Conservation (phyloP, 2,113 vertebrate species). For the Enhydra lutris region DNA sequence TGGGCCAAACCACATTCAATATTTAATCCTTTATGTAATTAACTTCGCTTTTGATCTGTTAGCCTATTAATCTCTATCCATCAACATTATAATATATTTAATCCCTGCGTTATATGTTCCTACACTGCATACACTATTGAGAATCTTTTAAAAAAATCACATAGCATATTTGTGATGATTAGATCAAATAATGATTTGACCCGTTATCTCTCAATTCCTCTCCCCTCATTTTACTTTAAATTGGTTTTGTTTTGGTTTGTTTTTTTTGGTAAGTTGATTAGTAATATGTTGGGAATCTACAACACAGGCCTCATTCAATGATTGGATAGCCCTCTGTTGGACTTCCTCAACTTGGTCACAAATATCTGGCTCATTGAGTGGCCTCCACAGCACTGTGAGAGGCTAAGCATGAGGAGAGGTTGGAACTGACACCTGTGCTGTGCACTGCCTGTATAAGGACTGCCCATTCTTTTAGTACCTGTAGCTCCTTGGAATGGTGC, state of each 20-base stretch:
- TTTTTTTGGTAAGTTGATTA: background rate
- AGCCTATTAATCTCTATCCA: background rate
- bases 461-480: constrained; percentile 67
- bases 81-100: background rate
- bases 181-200: background rate
- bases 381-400: background rate
- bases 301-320: background rate
- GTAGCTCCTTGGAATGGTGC: constrained; percentile 58
- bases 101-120: background rate
- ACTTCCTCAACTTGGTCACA: background rate
- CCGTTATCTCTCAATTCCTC: background rate
- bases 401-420: background rate
- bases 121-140: background rate
- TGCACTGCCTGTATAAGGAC: background rate
- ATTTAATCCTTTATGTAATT: background rate
- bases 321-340: background rate
- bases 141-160: constrained; percentile 2
- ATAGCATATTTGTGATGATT: background rate
- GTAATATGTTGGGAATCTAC: background rate
- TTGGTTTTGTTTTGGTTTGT: too few species aligned
- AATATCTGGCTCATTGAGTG: background rate
- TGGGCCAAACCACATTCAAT: background rate
- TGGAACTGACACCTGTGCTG: background rate
- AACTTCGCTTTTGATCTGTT: background rate
- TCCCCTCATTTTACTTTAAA: background rate